Evolutionary conservation across 2,888 invertebrate genomes (phyloP).

Genomic region (Eristalis arbustorum): DNA sequence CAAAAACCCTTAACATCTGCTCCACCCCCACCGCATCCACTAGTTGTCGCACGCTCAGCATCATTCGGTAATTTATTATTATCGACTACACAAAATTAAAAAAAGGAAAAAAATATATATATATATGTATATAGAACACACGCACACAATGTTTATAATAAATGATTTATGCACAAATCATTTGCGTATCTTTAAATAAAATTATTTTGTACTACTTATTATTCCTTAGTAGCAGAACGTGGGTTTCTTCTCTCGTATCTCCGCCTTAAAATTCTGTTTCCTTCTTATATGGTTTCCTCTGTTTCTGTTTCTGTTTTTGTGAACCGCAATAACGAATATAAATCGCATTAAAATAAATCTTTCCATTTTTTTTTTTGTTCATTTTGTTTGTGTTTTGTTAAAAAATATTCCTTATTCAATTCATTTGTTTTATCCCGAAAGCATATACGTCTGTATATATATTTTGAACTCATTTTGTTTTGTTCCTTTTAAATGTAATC

Average conservation of each 20-base stretch:
- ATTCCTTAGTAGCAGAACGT: conserved; percentile 55
- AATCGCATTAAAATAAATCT: conserved; percentile 32
- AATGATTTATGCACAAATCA: conserved; percentile 46
- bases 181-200: conserved; percentile 6
- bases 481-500: neutral
- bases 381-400: neutral
- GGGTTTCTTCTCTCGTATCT: neutral
- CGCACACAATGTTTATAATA: conserved; percentile 42
- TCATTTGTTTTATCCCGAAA: conserved; percentile 32
- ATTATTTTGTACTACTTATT: conserved; percentile 58
- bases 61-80: conserved; percentile 25
- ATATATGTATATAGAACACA: conserved; percentile 12
- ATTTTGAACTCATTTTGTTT: conserved; percentile 48
- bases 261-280: neutral
- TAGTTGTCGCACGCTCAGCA: neutral
- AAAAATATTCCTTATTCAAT: conserved; percentile 17
- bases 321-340: neutral
- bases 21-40: neutral
- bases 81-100: conserved; percentile 13
- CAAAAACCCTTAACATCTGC: neutral
- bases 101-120: neutral
- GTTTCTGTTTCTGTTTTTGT: neutral
- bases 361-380: neutral
- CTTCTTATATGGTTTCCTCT: neutral
- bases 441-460: conserved; percentile 19